Evolutionary conservation across 2,888 invertebrate species (phyloP), one percentile per base, ranked within the genome.

Genomic region (Mythimna lalbum): DNA sequence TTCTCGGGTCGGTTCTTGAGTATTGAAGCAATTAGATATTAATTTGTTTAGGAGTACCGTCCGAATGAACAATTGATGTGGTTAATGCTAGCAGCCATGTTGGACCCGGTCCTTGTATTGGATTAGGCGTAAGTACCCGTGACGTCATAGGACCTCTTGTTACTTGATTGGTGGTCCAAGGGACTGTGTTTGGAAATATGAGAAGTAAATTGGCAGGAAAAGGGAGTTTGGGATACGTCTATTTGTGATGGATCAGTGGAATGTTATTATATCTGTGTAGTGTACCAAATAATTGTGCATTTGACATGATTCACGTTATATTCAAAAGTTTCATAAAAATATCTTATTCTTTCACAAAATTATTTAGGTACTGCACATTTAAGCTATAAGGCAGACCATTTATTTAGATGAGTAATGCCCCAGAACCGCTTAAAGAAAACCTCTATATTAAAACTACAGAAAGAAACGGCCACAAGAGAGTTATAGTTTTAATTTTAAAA

Each of bases 61-160:
- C 80, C 78, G 84, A 79, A 80, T 86, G 89, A 90, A 89, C 89
- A 88, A 88, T 90, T 87, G 88, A 84, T 87, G 89, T 83, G 90
- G 90, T 88, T 87, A 80, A 82, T 82, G 67, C 72, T 60, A 65
- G 77, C 65, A 67, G 79, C 77, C 75, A 80, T 78, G 73, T 83
- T 75, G 78, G 62, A 77, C 67, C 72, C 63, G 62, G 43, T 57
- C 65, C 53, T 73, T 78, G 66, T 83, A 69, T 78, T 77, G 72
- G 76, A 77, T 84, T 79, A 76, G 63, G 57, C 39, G 39, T 71
- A 72, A 76, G 72, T 66, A 76, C 61, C 17, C 39, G 63, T 74
- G 66, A 77, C 77, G 80, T 65, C 68, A 77, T 65, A 33, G 39
- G 53, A 31, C 49, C 69, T 66, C 49, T 55, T 69, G 55, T 67